Conservation (phyloP, 1,140 invertebrate genomes). For the Drosophila nigrodunni region DNA sequence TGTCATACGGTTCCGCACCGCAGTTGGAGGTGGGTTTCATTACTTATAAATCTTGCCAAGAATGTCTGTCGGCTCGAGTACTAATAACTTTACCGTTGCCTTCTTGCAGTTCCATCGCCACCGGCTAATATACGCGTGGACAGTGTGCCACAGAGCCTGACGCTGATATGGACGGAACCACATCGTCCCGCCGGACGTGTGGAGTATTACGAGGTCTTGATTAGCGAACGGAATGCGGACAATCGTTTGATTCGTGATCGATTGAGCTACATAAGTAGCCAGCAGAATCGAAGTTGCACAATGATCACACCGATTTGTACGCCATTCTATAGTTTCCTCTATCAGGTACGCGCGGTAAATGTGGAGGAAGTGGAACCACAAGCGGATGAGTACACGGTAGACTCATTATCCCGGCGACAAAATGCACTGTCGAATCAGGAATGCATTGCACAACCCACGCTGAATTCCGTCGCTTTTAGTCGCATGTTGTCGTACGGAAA, state of each 20-base stretch:
- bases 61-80: neutral
- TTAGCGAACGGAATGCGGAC: slow-evolving; percentile 46
- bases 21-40: slow-evolving; percentile 58
- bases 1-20: slow-evolving; percentile 50
- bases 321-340: slow-evolving; percentile 46
- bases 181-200: slow-evolving; percentile 50
- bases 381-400: neutral
- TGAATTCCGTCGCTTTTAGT: slow-evolving; percentile 17
- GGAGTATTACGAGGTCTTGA: slow-evolving; percentile 62
- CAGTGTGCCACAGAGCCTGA: slow-evolving; percentile 39
- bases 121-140: slow-evolving; percentile 28
- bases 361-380: slow-evolving; percentile 38
- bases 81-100: neutral
- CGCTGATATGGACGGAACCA: slow-evolving; percentile 52
- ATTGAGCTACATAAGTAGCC: slow-evolving; percentile 38
- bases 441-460: slow-evolving; percentile 11
- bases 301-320: slow-evolving; percentile 60
- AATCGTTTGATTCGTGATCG: slow-evolving; percentile 25
- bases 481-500: slow-evolving; percentile 34
- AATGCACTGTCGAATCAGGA: neutral
- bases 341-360: slow-evolving; percentile 66
- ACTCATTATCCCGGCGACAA: too few species aligned
- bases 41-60: neutral
- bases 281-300: slow-evolving; percentile 42
- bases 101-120: slow-evolving; percentile 52